phyloP scores from a whole-genome alignment of 2,888 invertebrate genomes.

The Macrophya annulata region DNA sequence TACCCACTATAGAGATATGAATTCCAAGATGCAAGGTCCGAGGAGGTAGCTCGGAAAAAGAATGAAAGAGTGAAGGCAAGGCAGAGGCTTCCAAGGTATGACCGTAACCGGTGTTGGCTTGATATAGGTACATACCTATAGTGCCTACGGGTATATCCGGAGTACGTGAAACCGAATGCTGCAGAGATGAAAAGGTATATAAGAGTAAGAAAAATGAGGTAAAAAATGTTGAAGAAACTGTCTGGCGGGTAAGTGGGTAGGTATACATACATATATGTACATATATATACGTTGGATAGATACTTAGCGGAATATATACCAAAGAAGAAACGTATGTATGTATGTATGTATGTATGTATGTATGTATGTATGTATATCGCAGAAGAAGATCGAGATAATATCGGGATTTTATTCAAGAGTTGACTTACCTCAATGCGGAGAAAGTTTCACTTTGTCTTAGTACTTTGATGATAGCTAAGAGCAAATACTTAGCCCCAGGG shows the following conservation, averaged over 20 bases:
- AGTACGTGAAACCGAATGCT: neutral
- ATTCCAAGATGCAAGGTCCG: neutral
- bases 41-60: neutral
- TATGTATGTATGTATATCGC: neutral
- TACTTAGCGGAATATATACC: neutral
- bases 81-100: neutral
- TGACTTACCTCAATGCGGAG: neutral
- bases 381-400: slow-evolving; percentile 16
- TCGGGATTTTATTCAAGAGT: slow-evolving; percentile 18
- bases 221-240: neutral
- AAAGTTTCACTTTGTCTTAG: slow-evolving; percentile 35
- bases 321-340: neutral
- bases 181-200: neutral
- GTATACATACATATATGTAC: no score
- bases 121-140: neutral
- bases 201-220: neutral
- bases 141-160: neutral
- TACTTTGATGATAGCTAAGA: slow-evolving; percentile 46
- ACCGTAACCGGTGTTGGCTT: neutral
- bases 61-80: neutral
- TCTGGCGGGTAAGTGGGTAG: neutral
- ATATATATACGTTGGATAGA: no score
- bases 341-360: no score
- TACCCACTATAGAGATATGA: neutral
- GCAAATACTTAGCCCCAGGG: slow-evolving; percentile 47